These are phyloP conservation scores for Lepeophtheirus nordmannii DNA, from an alignment of 2,888 invertebrate genomes.

Conservation along the genomic window DNA sequence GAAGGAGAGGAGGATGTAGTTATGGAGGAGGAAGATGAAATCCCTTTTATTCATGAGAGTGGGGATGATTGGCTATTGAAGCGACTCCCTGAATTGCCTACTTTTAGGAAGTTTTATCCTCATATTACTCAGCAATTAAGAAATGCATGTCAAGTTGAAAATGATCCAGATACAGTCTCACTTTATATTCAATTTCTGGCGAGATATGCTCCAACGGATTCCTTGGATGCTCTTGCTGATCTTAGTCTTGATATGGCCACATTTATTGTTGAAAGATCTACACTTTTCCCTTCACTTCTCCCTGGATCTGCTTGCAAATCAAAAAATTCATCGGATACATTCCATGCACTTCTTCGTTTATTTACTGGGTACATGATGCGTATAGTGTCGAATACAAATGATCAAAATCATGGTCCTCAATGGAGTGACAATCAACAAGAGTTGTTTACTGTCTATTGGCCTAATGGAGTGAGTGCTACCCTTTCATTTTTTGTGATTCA, in stretches of 20 bases:
- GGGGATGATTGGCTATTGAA: slow-evolving; percentile 34
- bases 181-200: slow-evolving; percentile 74
- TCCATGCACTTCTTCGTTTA: slow-evolving; percentile 41
- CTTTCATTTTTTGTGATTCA: slow-evolving; percentile 65
- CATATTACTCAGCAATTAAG: slow-evolving; percentile 48
- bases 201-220: slow-evolving; percentile 49
- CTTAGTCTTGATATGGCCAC: slow-evolving; percentile 63
- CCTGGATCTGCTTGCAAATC: slow-evolving; percentile 41
- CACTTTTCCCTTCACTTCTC: slow-evolving; percentile 64
- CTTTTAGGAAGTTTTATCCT: slow-evolving; percentile 52
- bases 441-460: slow-evolving; percentile 48
- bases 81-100: slow-evolving; percentile 50
- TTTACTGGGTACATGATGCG: slow-evolving; percentile 59
- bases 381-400: slow-evolving; percentile 33
- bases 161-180: slow-evolving; percentile 60
- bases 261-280: slow-evolving; percentile 73
- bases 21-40: slow-evolving; percentile 19
- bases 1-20: slow-evolving; percentile 30
- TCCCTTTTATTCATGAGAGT: slow-evolving; percentile 26
- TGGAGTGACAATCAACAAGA: slow-evolving; percentile 27
- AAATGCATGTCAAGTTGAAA: slow-evolving; percentile 78
- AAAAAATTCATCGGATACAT: slow-evolving; percentile 29
- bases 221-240: slow-evolving; percentile 50
- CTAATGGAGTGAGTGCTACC: slow-evolving; percentile 46
- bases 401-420: background rate